Evolutionary conservation across 2,113 vertebrate species (phyloP).

Genomic region (Rana temporaria): DNA sequence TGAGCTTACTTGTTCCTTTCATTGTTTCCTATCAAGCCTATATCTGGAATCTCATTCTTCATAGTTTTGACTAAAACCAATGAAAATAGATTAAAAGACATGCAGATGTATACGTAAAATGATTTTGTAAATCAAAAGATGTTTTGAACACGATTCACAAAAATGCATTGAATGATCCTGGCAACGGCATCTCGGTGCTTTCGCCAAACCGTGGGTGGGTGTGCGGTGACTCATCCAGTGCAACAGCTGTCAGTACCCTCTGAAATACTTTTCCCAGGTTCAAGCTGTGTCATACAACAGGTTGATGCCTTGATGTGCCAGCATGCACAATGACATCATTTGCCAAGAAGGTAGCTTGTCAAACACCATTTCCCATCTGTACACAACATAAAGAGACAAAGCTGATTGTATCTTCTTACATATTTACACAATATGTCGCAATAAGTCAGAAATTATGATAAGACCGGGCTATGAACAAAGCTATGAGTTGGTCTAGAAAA

Average conservation of each 20-base stretch:
- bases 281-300: slow-evolving; percentile 42
- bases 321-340: slow-evolving; percentile 31
- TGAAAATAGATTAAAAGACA: no score
- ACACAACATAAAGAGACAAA: slow-evolving; percentile 36
- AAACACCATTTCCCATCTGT: slow-evolving; percentile 30
- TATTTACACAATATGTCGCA: background rate
- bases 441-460: background rate
- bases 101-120: background rate
- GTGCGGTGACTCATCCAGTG: slow-evolving; percentile 38
- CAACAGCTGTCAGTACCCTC: slow-evolving; percentile 29
- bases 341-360: slow-evolving; percentile 42
- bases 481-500: no score
- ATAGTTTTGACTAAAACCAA: no score
- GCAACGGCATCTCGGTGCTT: background rate
- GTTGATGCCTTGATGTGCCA: slow-evolving; percentile 39
- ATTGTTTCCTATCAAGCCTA: no score
- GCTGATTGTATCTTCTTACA: background rate
- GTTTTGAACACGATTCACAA: slow-evolving; percentile 10
- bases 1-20: no score
- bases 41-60: no score
- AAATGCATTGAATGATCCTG: slow-evolving; percentile 39
- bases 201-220: slow-evolving; percentile 43
- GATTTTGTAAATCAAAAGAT: background rate
- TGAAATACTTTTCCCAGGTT: slow-evolving; percentile 20
- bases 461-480: no score